A percentile compares a stretch with the other conserved stretches of the same genome.
These are phyloP conservation scores for Mormyrus iriodes DNA, from an alignment of 2,113 vertebrate species.

Conservation along the genomic window DNA sequence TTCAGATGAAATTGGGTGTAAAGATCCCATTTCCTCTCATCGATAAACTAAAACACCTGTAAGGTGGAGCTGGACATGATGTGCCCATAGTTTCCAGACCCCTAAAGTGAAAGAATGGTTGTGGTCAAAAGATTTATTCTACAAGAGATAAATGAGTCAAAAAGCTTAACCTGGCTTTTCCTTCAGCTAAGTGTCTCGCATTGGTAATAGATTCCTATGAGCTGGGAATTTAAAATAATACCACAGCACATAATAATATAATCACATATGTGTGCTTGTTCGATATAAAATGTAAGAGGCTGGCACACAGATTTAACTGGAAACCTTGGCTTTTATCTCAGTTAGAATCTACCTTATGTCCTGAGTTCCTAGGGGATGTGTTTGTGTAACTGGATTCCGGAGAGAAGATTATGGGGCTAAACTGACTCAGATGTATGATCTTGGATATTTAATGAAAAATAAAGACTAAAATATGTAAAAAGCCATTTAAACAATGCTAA, in stretches of 20 bases:
- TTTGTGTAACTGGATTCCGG: neutral
- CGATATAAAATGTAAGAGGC: neutral
- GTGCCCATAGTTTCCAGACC: slow-evolving; percentile 26
- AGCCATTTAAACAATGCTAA: neutral
- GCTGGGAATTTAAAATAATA: neutral
- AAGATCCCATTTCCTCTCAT: slow-evolving; percentile 99
- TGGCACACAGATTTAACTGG: neutral
- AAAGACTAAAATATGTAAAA: neutral
- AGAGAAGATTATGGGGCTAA: neutral
- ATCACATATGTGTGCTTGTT: neutral
- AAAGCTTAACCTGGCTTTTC: neutral
- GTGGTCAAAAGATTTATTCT: neutral
- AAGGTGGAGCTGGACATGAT: slow-evolving; percentile 49
- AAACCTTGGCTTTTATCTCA: neutral
- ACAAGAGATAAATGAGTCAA: neutral
- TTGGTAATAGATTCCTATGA: neutral
- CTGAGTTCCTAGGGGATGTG: neutral
- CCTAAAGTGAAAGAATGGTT: slow-evolving; percentile 11
- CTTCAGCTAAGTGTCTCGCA: neutral
- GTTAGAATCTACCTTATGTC: neutral
- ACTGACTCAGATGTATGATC: neutral
- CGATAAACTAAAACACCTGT: slow-evolving; percentile 82
- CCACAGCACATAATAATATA: neutral
- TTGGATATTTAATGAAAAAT: neutral
- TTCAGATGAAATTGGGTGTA: slow-evolving; percentile 99